Evolutionary conservation across 1,140 invertebrate species (phyloP), one percentile per base, ranked within the genome.

Genomic region (Drosophila sp.): DNA sequence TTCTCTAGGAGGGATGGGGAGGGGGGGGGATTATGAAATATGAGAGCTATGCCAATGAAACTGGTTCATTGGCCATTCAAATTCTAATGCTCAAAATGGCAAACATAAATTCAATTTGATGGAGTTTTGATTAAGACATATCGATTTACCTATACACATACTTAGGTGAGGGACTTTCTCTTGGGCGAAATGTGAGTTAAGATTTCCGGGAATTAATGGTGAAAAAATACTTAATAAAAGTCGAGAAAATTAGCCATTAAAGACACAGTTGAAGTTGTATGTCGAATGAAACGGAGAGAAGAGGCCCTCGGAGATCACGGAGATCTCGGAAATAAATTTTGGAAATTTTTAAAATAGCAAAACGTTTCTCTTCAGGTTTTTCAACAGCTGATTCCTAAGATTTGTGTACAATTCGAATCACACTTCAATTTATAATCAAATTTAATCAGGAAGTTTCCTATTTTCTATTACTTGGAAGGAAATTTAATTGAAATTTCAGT

Each of bases 1-100:
- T 64, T 56, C 57, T 38, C 23, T 3, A 25, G 50, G 7, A 27
- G 35, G 11, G 35, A 3, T 29, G 30, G 29, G 4, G 3, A 10
- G 8, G 47, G 40, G 50, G 29, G 23, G 56, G 68, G 57, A 58
- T 56, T 71, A 71, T 56, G 75, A 77, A 71, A 78, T 63, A 72
- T 47, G 75, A 62, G 68, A 56, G 41, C 62, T 35, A 38, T 8
- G 35, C 29, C 35, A 38, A 38, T 70, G 50, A 55, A 76, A 82
- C 83, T 84, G 44, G 79, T 87, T 64, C 73, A 78, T 38, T 66
- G 63, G 66, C 61, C 55, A 73, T 67, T 73, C 75, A 69, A 58
- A 87, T 87, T 87, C 83, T 87, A 83, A 76, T 79, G 83, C 82
- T 86, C 62, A 68, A 71, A 69, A 83, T 70, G 72, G 66, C 69